Conservation (phyloP, 2,797 vertebrate genomes). For the Cheirogaleus major region DNA sequence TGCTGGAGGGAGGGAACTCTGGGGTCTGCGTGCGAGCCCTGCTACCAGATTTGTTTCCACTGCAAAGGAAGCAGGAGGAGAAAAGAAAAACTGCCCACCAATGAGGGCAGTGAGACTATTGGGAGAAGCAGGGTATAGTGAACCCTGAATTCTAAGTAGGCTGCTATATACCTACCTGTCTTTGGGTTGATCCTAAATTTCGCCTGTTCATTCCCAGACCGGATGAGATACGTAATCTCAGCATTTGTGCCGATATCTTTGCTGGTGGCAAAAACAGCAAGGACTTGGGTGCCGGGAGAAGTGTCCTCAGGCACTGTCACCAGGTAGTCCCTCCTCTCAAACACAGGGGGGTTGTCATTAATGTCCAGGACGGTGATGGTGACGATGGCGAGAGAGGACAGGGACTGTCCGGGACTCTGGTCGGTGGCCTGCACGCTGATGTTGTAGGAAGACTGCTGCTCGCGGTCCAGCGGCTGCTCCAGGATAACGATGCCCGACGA, state of each 20-base stretch:
- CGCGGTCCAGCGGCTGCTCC: conserved; percentile 94
- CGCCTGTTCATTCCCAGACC: conserved; percentile 95
- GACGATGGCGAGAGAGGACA: conserved; percentile 91
- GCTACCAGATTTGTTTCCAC: background rate
- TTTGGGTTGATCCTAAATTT: conserved; percentile 94
- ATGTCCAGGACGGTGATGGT: conserved; percentile 96
- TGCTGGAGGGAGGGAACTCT: background rate
- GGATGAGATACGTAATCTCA: conserved; percentile 95
- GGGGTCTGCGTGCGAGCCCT: background rate
- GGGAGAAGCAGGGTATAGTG: background rate
- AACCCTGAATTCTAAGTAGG: background rate
- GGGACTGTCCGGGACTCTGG: conserved; percentile 88
- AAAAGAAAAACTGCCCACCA: background rate
- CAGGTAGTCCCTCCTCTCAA: conserved; percentile 95
- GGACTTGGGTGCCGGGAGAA: conserved; percentile 90
- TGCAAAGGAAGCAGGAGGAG: background rate
- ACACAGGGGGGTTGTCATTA: conserved; percentile 98
- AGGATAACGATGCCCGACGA: conserved; percentile 93
- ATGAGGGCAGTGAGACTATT: background rate
- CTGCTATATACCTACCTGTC: conserved; percentile 88
- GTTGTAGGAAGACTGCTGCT: conserved; percentile 93
- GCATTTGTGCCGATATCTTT: conserved; percentile 98
- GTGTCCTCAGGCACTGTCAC: conserved; percentile 94
- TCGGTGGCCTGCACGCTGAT: conserved; percentile 93
- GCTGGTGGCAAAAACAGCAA: conserved; percentile 95